Evolutionary conservation across 2,113 vertebrate genomes (phyloP).

Genomic region (Setophaga kirtlandii): DNA sequence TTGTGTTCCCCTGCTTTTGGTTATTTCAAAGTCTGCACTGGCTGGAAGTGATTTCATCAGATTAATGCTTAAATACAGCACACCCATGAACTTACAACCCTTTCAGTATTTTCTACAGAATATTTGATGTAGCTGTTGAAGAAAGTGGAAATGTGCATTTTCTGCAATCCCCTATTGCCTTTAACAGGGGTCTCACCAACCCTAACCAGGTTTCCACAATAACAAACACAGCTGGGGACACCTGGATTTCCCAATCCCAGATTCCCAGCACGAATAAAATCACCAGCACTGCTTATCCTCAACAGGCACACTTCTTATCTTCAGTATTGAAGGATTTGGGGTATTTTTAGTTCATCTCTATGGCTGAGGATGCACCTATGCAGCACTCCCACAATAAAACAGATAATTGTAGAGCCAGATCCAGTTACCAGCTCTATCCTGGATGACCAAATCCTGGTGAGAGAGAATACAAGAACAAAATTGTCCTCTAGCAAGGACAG

Average conservation of each 20-base stretch:
- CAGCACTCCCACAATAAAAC: neutral
- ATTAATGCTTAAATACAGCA: neutral
- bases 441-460: neutral
- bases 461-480: neutral
- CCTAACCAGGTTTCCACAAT: neutral
- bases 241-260: neutral
- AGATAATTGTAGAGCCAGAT: neutral
- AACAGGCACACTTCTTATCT: neutral
- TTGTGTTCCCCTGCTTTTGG: neutral
- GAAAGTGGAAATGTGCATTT: neutral
- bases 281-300: neutral
- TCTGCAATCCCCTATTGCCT: neutral
- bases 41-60: neutral
- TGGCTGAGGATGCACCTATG: neutral
- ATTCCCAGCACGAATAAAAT: neutral
- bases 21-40: neutral
- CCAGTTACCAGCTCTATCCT: neutral
- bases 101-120: neutral
- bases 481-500: neutral
- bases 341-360: neutral
- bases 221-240: neutral
- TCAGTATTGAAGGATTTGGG: neutral
- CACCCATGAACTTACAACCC: neutral
- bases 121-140: neutral
- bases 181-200: neutral